Conservation (phyloP, 2,888 invertebrate genomes). For the Gnatocerus cornutus region DNA sequence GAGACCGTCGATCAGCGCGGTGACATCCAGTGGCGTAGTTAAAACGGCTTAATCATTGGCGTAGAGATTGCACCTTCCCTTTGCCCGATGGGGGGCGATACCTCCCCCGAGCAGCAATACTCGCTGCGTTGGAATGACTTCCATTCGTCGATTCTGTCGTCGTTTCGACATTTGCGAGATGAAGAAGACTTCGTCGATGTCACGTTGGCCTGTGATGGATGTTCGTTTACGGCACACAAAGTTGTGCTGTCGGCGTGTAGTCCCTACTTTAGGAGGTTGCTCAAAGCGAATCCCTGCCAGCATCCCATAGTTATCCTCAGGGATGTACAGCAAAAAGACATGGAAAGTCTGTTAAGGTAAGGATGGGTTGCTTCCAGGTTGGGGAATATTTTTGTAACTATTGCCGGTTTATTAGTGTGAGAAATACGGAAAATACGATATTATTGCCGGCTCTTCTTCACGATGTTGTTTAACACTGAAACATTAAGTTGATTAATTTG, state of each 20-base stretch:
- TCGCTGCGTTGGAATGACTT: conserved; percentile 96
- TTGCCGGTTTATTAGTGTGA: neutral
- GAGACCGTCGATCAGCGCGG: conserved; percentile 31
- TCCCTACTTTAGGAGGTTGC: conserved; percentile 90
- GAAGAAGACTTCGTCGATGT: conserved; percentile 96
- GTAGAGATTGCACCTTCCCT: conserved; percentile 71
- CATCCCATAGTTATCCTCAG: conserved; percentile 92
- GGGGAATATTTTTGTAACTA: neutral
- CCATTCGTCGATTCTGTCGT: conserved; percentile 91
- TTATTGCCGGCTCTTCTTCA: too few species aligned
- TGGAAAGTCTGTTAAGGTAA: conserved; percentile 88
- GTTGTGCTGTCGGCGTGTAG: conserved; percentile 93
- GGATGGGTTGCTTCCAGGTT: conserved; percentile 21
- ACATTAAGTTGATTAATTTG: too few species aligned
- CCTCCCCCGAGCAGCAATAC: conserved; percentile 86
- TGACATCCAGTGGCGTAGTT: conserved; percentile 49
- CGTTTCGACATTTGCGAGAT: conserved; percentile 90
- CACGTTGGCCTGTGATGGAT: conserved; percentile 92
- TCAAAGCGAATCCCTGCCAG: conserved; percentile 93
- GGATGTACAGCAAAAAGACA: conserved; percentile 89
- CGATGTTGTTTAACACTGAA: too few species aligned
- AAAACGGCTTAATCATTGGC: conserved; percentile 69
- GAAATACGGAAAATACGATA: too few species aligned
- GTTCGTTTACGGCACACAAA: conserved; percentile 93
- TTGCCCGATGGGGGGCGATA: conserved; percentile 76